Base-by-base conservation (phyloP, 2,888 invertebrate genomes). In the Epirrhoe alternata region DNA sequence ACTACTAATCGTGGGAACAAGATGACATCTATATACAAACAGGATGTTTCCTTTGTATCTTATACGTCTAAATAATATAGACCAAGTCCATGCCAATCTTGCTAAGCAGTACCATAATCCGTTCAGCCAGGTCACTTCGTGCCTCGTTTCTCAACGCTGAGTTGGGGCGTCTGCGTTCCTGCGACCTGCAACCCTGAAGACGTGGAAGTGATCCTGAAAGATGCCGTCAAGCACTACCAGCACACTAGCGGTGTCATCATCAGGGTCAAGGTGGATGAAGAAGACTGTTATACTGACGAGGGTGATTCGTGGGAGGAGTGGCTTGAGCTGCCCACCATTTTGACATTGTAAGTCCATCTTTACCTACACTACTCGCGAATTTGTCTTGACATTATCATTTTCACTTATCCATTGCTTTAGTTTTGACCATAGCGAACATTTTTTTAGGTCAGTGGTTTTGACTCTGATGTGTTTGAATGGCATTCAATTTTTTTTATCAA, bases 141-240 rank as follows among this genome's bases (percentile, higher is more conserved):
- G 83, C 96, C 96, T 61, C 95, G 95, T 78, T 96, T 96, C 86
- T 95, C 95, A 30, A 95, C 95, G 70, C 88, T 95, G 72, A 95
- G 95, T 77, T 96, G 96, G 96, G 96, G 95, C 0, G 84, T 96
- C 17, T 96, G 96, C 79, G 88, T 96, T 55, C 96, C 96, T 0
- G 92, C 95, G 4, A 94, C 94, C 8, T 96, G 96, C 80, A 89
- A 94, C 17, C 90, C 94, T 24, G 90, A 94, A 52, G 94, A 95
- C 76, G 95, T 95, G 16, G 94, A 94, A 75, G 85, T 86, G 72
- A 85, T 95, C 68, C 80, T 96, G 70, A 94, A 94, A 72, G 94
- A 94, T 66, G 94, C 95, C 59, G 79, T 96, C 71, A 91, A 94
- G 56, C 93, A 94, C 52, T 95, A 95, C 78, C 91, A 92, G 77